Percentiles rank a stretch among this genome's conserved stretches.
Evolutionary conservation across 2,797 vertebrate genomes (phyloP).

Genomic region (Distichodus sexfasciatus): DNA sequence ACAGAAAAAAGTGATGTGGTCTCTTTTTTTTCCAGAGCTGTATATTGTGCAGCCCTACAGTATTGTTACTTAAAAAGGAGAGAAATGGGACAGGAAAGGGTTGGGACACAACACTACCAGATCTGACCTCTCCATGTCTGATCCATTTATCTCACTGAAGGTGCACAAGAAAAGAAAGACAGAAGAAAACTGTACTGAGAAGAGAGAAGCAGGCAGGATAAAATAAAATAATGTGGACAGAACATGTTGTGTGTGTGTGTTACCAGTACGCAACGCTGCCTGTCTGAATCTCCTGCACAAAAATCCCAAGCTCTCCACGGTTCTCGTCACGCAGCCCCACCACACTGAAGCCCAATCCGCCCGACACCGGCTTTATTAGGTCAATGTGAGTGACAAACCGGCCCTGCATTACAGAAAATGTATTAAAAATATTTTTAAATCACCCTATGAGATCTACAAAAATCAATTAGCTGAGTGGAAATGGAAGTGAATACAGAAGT

Average conservation of each 20-base stretch:
- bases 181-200: neutral
- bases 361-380: conserved; percentile 83
- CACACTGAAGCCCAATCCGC: conserved; percentile 94
- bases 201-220: too few relatives aligned
- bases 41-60: too few relatives aligned
- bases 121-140: neutral
- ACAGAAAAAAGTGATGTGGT: too few relatives aligned
- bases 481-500: too few relatives aligned
- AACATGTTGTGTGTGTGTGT: conserved; percentile 20
- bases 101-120: neutral
- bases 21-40: too few relatives aligned
- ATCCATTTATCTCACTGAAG: too few relatives aligned
- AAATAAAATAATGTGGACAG: too few relatives aligned
- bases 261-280: conserved; percentile 93
- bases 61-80: too few relatives aligned
- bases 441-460: too few relatives aligned
- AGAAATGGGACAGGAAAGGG: too few relatives aligned
- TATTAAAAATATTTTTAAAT: too few relatives aligned
- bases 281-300: conserved; percentile 94
- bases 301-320: conserved; percentile 94
- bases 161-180: neutral
- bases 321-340: conserved; percentile 94
- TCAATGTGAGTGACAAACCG: conserved; percentile 85
- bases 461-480: too few relatives aligned
- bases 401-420: conserved; percentile 76